A percentile compares a stretch with the other conserved stretches of the same genome.
Conservation (phyloP, 2,113 vertebrate genomes). For the Gambusia affinis region DNA sequence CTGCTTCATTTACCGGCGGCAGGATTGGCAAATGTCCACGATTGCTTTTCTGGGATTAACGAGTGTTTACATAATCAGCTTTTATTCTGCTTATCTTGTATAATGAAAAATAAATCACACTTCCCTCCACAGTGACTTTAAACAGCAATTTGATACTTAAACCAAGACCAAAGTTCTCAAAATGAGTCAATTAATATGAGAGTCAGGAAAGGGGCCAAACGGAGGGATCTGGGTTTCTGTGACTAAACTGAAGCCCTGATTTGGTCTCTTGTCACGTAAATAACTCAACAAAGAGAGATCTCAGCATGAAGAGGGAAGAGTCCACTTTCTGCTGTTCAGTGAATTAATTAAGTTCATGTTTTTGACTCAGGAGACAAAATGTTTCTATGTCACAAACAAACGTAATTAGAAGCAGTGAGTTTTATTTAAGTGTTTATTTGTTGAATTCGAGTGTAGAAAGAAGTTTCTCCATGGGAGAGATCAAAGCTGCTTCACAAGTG, state of each 20-base stretch:
- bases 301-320: constrained; percentile 5
- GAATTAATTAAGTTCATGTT: neutral
- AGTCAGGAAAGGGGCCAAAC: constrained; percentile 44
- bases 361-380: neutral
- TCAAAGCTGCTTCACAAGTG: neutral
- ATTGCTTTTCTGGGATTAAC: neutral
- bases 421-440: neutral
- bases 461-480: constrained; percentile 63
- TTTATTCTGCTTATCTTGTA: neutral
- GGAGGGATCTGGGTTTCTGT: constrained; percentile 34
- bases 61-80: neutral
- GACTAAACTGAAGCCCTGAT: constrained; percentile 11
- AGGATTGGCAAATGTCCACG: neutral
- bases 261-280: constrained; percentile 56
- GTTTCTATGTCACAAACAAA: neutral
- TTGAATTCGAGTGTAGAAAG: neutral
- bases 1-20: neutral
- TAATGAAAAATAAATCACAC: neutral
- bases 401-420: neutral
- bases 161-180: constrained; percentile 4
- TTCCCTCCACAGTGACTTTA: neutral
- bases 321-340: constrained; percentile 22
- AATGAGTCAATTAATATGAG: constrained; percentile 4
- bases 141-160: neutral
- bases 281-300: constrained; percentile 29